phyloP scores from a whole-genome alignment of 30 jellyfish, hydroid and myxozoan genomes.

The Cassiopea xamachana region DNA sequence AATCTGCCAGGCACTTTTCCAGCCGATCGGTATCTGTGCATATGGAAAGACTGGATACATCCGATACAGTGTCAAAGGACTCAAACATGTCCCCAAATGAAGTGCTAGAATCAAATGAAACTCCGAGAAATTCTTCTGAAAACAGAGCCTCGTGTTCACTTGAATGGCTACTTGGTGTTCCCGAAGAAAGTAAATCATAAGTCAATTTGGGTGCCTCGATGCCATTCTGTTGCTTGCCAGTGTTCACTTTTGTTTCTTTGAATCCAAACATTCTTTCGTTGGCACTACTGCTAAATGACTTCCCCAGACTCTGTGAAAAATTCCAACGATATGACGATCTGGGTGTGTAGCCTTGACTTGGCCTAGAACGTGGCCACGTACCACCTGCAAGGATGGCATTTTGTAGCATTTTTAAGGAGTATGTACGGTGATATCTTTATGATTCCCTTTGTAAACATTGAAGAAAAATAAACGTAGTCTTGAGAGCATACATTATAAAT shows the following conservation, averaged over 20 bases:
- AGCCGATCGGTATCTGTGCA: slow-evolving; percentile 51
- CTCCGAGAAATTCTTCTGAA: slow-evolving; percentile 57
- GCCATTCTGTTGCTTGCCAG: not conserved
- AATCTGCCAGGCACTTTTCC: slow-evolving; percentile 46
- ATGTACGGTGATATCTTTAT: not conserved
- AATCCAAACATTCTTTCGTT: not conserved
- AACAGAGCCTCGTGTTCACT: slow-evolving; percentile 5
- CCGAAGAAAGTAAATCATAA: slow-evolving; percentile 25
- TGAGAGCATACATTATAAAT: not conserved
- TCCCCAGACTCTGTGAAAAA: not conserved
- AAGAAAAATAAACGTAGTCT: not conserved
- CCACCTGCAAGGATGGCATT: slow-evolving; percentile 65
- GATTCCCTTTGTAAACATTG: not conserved
- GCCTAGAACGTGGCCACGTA: slow-evolving; percentile 50
- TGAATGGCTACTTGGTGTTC: slow-evolving; percentile 8
- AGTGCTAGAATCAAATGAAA: slow-evolving; percentile 53
- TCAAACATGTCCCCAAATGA: slow-evolving; percentile 57
- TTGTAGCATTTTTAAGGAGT: slow-evolving; percentile 1
- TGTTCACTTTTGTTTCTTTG: not conserved
- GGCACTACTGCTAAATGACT: not conserved
- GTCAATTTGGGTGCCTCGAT: slow-evolving; percentile 41
- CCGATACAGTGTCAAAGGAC: slow-evolving; percentile 70
- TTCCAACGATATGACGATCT: slow-evolving; percentile 18
- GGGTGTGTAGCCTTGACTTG: not conserved
- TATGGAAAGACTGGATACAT: slow-evolving; percentile 35